phyloP scores from a whole-genome alignment of 2,888 invertebrate species.

The Ischnus inquisitorius region DNA sequence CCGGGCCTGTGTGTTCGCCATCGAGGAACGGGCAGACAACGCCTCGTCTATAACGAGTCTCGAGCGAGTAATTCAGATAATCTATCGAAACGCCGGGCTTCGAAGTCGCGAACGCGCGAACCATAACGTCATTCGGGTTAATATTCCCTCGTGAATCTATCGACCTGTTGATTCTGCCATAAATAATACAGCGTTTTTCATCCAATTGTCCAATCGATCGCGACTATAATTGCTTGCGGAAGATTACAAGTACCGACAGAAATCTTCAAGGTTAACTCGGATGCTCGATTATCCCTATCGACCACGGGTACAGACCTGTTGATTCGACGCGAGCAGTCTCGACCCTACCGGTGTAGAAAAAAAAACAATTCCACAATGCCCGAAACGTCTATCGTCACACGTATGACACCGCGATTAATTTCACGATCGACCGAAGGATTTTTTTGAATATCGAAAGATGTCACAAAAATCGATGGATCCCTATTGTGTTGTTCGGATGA shows the following conservation, averaged over 20 bases:
- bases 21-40: slow-evolving; percentile 56
- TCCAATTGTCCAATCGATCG: not conserved
- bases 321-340: slow-evolving; percentile 66
- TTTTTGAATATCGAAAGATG: slow-evolving; percentile 9
- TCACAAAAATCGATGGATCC: not conserved
- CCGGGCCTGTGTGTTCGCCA: slow-evolving; percentile 18
- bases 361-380: not conserved
- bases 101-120: not conserved
- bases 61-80: not conserved
- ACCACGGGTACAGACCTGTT: slow-evolving; percentile 76
- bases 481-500: not conserved
- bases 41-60: slow-evolving; percentile 39
- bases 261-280: not conserved
- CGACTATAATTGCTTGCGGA: not conserved
- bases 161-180: slow-evolving; percentile 6
- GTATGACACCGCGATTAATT: not conserved
- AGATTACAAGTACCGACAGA: not conserved
- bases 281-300: not conserved
- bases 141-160: not conserved
- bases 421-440: not conserved
- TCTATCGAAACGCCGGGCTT: not conserved
- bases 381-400: not conserved
- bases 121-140: not conserved
- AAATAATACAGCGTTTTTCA: not conserved
- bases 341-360: not conserved